Evolutionary conservation across 2,113 vertebrate species (phyloP).

Genomic region (Acrocephalus kingi): DNA sequence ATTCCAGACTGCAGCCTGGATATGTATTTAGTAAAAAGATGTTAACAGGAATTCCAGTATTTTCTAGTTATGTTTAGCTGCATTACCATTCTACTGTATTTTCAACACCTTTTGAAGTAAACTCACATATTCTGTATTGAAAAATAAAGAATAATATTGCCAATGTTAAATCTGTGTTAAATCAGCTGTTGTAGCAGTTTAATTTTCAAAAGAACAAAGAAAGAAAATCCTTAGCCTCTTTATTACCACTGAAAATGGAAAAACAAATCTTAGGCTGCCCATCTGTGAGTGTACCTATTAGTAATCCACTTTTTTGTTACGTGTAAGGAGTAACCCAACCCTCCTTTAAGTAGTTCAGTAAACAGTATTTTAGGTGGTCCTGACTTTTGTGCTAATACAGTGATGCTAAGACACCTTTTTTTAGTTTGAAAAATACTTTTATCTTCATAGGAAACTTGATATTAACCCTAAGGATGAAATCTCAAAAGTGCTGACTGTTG

Average conservation of each 20-base stretch:
- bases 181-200: background rate
- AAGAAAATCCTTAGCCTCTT: background rate
- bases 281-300: background rate
- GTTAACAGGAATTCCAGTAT: background rate
- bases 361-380: background rate
- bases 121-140: background rate
- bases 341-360: background rate
- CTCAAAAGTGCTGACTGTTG: background rate
- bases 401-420: background rate
- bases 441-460: background rate
- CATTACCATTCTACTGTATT: accelerated
- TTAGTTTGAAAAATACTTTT: background rate
- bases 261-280: background rate
- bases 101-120: background rate
- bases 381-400: background rate
- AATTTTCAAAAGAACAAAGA: background rate
- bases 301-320: background rate
- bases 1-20: background rate
- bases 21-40: background rate
- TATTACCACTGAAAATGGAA: background rate
- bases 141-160: background rate
- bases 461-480: background rate
- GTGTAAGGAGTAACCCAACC: background rate
- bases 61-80: background rate
- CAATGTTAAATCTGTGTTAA: background rate